Percentiles rank a stretch among this genome's conserved stretches.
Conservation (phyloP, 1,140 invertebrate genomes). For the Apis cerana region DNA sequence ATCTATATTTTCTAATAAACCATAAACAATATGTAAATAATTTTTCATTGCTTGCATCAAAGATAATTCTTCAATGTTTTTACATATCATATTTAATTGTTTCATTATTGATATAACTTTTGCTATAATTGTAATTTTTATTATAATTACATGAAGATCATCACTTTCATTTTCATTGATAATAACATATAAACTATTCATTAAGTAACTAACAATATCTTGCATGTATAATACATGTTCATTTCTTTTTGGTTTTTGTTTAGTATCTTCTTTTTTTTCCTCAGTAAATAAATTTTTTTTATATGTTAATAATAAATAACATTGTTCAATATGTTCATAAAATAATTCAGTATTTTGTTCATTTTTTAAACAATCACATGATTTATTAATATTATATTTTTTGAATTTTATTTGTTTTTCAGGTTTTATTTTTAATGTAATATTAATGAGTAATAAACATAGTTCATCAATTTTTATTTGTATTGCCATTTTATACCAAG, state of each 20-base stretch:
- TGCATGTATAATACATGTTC: conserved; percentile 38
- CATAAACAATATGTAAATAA: conserved; percentile 36
- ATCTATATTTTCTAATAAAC: conserved; percentile 45
- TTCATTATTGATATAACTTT: conserved; percentile 61
- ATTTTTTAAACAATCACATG: conserved; percentile 28
- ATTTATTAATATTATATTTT: not conserved
- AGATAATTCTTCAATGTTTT: conserved; percentile 37
- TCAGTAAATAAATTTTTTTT: conserved; percentile 45
- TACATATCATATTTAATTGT: conserved; percentile 55
- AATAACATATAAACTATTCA: conserved; percentile 48
- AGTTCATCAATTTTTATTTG: conserved; percentile 53
- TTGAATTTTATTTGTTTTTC: conserved; percentile 18
- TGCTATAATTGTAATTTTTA: conserved; percentile 59
- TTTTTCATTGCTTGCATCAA: conserved; percentile 31
- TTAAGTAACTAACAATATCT: conserved; percentile 54
- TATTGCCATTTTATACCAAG: conserved; percentile 47
- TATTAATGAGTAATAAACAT: conserved; percentile 67
- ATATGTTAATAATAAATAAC: conserved; percentile 55
- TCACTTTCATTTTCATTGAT: conserved; percentile 33
- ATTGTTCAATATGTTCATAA: conserved; percentile 60
- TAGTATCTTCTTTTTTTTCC: not conserved
- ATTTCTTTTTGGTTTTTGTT: conserved; percentile 7
- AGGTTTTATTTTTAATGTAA: conserved; percentile 71
- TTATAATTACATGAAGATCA: conserved; percentile 57
- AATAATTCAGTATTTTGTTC: not conserved